Evolutionary conservation across 2,888 invertebrate species (phyloP).

Genomic region (Brachycybe producta): DNA sequence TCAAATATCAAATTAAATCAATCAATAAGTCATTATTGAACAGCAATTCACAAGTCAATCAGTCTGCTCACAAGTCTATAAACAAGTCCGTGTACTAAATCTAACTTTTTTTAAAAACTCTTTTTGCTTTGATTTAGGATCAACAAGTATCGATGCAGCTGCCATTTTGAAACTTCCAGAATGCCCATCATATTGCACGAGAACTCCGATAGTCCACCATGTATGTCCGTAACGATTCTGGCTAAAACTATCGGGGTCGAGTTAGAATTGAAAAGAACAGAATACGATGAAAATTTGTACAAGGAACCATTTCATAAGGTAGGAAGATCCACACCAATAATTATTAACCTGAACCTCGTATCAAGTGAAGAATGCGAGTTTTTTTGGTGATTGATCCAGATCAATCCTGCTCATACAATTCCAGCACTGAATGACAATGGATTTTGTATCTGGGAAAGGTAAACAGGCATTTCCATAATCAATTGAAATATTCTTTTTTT

Average conservation of each 20-base stretch:
- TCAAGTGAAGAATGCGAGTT: not conserved
- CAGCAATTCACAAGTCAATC: no score
- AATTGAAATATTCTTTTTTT: not conserved
- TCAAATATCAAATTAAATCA: no score
- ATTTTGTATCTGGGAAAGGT: constrained; percentile 39
- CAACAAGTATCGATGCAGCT: no score
- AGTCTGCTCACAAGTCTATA: no score
- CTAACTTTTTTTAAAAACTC: no score
- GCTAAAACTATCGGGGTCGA: constrained; percentile 27
- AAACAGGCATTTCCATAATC: not conserved
- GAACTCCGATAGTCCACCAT: constrained; percentile 25
- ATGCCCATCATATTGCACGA: constrained; percentile 9
- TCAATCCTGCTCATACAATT: constrained; percentile 33
- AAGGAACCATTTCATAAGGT: constrained; percentile 22
- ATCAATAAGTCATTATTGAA: no score
- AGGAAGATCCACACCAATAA: not conserved
- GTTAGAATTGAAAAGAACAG: constrained; percentile 27
- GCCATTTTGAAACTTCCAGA: no score
- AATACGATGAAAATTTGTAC: constrained; percentile 25
- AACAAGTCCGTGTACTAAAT: no score
- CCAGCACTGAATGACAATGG: constrained; percentile 45
- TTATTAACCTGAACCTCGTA: not conserved
- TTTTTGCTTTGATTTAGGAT: no score
- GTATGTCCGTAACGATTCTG: constrained; percentile 28
- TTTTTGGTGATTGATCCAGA: constrained; percentile 24